Evolutionary conservation across 2,113 vertebrate species (phyloP).

Genomic region (Diglossa brunneiventris): DNA sequence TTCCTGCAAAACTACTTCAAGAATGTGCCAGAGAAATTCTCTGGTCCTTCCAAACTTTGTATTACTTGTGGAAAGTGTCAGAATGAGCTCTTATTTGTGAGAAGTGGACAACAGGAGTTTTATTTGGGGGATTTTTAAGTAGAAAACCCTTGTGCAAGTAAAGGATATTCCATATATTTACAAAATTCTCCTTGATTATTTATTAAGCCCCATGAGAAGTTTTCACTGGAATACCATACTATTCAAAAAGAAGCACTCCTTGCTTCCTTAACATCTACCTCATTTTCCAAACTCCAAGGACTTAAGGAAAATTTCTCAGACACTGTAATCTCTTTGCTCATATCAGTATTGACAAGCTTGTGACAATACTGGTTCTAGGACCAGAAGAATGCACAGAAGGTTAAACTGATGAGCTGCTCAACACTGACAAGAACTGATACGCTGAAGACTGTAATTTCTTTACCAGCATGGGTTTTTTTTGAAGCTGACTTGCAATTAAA

Average conservation of each 20-base stretch:
- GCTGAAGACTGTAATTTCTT: not conserved
- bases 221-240: not conserved
- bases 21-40: not conserved
- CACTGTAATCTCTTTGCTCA: not conserved
- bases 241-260: not conserved
- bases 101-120: not conserved
- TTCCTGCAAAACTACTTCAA: not conserved
- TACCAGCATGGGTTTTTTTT: not conserved
- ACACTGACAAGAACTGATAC: not conserved
- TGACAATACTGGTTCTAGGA: not conserved
- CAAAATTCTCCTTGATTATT: not conserved
- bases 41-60: not conserved
- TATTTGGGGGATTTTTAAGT: not conserved
- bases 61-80: not conserved
- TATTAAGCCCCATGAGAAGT: not conserved
- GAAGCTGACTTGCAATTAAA: not conserved
- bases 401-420: not conserved
- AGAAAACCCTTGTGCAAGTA: not conserved
- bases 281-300: not conserved
- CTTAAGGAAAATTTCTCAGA: not conserved
- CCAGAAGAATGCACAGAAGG: not conserved
- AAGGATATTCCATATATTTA: not conserved
- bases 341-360: not conserved
- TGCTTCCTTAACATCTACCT: not conserved
- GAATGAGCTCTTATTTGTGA: not conserved